Percentiles rank a stretch among this genome's conserved stretches.
Conservation (phyloP, 1,140 invertebrate genomes). For the Stegodyphus dumicola region DNA sequence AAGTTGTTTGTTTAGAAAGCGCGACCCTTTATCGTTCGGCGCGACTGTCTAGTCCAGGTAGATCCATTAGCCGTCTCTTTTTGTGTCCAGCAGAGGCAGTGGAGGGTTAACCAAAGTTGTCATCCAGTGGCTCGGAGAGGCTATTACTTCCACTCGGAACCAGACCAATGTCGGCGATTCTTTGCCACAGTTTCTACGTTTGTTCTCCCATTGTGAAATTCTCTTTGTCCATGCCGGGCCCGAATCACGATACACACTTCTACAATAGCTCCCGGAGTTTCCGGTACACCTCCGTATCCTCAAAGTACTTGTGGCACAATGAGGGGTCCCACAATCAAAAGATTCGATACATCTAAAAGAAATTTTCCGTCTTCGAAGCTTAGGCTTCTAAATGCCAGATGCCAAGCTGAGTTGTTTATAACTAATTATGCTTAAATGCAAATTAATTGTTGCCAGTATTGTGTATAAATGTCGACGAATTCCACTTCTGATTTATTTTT, state of each 20-base stretch:
- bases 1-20: neutral
- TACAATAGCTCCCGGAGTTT: slow-evolving; percentile 41
- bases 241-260: slow-evolving; percentile 42
- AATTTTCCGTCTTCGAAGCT: neutral
- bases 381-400: too few relatives aligned
- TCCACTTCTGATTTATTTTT: too few relatives aligned
- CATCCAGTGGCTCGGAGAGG: slow-evolving; percentile 6
- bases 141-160: slow-evolving; percentile 24
- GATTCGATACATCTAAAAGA: neutral
- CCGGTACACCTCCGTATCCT: slow-evolving; percentile 45
- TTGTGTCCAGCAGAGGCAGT: slow-evolving; percentile 1
- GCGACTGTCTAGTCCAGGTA: too few relatives aligned
- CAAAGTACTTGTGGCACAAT: slow-evolving; percentile 31
- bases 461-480: too few relatives aligned
- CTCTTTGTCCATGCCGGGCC: slow-evolving; percentile 17
- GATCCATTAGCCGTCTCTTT: neutral
- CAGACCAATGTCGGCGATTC: slow-evolving; percentile 17
- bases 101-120: slow-evolving; percentile 44
- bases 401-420: too few relatives aligned
- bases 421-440: too few relatives aligned
- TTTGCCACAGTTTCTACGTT: slow-evolving; percentile 44
- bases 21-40: neutral
- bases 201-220: slow-evolving; percentile 35
- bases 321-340: neutral
- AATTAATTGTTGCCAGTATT: too few relatives aligned